A percentile compares a stretch with the other conserved stretches of the same genome.
These are phyloP conservation scores for Matsumurasca onukii DNA, from an alignment of 1,140 invertebrate species.

Conservation along the genomic window DNA sequence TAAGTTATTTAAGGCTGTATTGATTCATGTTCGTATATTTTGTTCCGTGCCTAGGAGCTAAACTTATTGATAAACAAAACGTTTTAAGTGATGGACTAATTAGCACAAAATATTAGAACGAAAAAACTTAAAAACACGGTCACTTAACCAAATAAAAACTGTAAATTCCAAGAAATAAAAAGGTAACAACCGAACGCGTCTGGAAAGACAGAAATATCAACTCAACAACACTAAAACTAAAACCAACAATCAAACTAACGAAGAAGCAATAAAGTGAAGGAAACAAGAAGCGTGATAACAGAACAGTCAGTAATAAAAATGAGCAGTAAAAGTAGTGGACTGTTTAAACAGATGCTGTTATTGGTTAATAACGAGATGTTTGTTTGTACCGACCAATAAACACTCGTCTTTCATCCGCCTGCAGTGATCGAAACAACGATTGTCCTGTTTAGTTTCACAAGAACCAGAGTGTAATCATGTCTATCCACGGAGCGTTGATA, in stretches of 20 bases:
- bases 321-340: conserved; percentile 22
- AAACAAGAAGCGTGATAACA: conserved; percentile 19
- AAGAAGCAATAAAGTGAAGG: not conserved
- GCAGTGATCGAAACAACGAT: conserved; percentile 7
- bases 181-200: not conserved
- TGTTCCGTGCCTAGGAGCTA: too few relatives aligned
- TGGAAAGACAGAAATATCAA: not conserved
- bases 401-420: conserved; percentile 20
- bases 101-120: too few relatives aligned
- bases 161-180: too few relatives aligned
- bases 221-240: not conserved
- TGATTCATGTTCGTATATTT: too few relatives aligned
- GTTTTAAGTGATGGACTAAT: too few relatives aligned
- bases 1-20: too few relatives aligned
- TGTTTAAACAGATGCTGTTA: conserved; percentile 26
- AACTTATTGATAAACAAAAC: too few relatives aligned
- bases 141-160: too few relatives aligned
- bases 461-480: too few relatives aligned
- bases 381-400: conserved; percentile 20
- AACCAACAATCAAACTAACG: not conserved
- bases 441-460: conserved; percentile 17
- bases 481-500: too few relatives aligned
- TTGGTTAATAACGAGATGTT: conserved; percentile 26
- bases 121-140: too few relatives aligned
- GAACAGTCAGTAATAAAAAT: conserved; percentile 12